Percentiles rank a stretch among this genome's conserved stretches.
Conservation (phyloP, 2,113 vertebrate species). For the Myotis yumanensis region DNA sequence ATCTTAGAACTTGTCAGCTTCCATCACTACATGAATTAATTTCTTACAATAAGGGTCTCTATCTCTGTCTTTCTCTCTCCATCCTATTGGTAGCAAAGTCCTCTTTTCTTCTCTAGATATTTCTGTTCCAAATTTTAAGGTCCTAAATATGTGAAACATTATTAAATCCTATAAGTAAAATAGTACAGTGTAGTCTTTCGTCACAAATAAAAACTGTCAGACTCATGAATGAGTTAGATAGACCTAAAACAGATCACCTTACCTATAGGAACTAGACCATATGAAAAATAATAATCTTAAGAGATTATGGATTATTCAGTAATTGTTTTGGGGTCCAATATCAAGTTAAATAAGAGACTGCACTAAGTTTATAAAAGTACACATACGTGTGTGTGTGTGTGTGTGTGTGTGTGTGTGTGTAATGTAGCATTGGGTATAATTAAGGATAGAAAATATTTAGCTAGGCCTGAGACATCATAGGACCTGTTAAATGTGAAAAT, state of each 20-base stretch:
- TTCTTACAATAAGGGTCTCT: background rate
- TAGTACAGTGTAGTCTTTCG: background rate
- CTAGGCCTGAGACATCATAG: background rate
- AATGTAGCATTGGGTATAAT: background rate
- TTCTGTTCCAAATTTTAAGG: constrained; percentile 21
- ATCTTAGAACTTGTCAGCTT: background rate
- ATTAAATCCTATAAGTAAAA: background rate
- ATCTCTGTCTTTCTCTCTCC: background rate
- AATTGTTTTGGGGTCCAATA: background rate
- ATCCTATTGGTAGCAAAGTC: background rate
- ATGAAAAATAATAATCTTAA: background rate
- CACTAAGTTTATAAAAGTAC: background rate
- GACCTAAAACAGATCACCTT: background rate
- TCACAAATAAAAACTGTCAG: background rate
- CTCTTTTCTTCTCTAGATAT: background rate
- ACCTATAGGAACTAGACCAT: background rate
- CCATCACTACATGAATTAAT: background rate
- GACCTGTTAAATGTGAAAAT: background rate
- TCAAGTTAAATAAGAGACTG: constrained; percentile 13
- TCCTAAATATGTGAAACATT: background rate
- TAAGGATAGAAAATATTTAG: background rate
- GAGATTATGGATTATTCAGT: background rate
- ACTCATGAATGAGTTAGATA: background rate
- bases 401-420: background rate
- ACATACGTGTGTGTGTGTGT: background rate